Percentiles rank a stretch among this genome's conserved stretches.
Conservation (phyloP, 2,797 vertebrate genomes). For the Acropternis orthonyx region DNA sequence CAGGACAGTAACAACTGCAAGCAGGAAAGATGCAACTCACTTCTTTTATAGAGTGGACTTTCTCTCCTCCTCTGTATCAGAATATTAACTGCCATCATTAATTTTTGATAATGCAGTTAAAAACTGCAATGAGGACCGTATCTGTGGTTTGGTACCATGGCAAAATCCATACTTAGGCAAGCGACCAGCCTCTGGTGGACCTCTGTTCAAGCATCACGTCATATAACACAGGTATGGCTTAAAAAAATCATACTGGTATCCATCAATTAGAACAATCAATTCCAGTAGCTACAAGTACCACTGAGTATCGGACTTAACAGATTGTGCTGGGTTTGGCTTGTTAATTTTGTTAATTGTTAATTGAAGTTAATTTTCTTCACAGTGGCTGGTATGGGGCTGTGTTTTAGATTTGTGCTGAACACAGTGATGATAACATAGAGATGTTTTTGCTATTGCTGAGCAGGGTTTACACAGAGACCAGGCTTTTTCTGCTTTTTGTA, state of each 20-base stretch:
- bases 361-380: not conserved
- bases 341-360: no score
- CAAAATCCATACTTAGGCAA: not conserved
- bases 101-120: not conserved
- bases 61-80: not conserved
- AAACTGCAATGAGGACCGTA: not conserved
- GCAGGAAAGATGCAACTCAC: not conserved
- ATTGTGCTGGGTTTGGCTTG: not conserved
- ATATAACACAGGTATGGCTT: not conserved
- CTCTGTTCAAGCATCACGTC: not conserved
- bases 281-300: not conserved
- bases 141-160: not conserved
- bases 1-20: not conserved
- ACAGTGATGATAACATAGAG: not conserved
- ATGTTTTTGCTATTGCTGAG: not conserved
- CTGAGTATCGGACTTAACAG: not conserved
- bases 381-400: not conserved
- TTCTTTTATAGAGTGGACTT: not conserved
- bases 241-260: not conserved
- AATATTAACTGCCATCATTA: not conserved
- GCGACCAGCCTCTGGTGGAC: not conserved
- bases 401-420: not conserved
- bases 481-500: not conserved
- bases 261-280: not conserved
- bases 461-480: not conserved